These are phyloP conservation scores for Nothoprocta perdicaria DNA, from an alignment of 2,113 vertebrate species.

Conservation along the genomic window DNA sequence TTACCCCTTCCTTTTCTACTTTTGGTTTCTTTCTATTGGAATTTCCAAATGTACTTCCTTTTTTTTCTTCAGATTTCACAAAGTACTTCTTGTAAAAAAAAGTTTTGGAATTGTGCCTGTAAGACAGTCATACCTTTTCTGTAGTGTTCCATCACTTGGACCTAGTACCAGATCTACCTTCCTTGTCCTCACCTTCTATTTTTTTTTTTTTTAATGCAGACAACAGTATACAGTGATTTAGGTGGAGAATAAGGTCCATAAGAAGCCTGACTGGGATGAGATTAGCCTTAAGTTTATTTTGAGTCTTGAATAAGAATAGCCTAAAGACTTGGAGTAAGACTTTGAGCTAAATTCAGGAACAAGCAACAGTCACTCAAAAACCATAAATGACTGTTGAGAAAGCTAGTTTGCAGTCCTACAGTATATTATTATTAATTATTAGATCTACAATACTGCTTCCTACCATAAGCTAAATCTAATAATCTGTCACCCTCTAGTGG, in stretches of 20 bases:
- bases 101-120: neutral
- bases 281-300: too few relatives aligned
- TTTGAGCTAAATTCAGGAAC: neutral
- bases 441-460: neutral
- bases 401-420: neutral
- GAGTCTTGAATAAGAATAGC: neutral
- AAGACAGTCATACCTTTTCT: neutral
- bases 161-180: neutral
- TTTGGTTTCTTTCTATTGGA: neutral
- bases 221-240: neutral
- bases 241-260: neutral
- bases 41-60: neutral
- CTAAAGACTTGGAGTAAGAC: neutral
- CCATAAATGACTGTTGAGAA: neutral
- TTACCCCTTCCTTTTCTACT: neutral
- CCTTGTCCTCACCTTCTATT: neutral
- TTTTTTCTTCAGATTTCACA: neutral
- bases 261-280: neutral
- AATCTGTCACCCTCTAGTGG: conserved; percentile 65
- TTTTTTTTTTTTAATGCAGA: neutral
- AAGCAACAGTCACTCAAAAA: neutral
- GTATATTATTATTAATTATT: too few relatives aligned
- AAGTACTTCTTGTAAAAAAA: neutral
- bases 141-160: neutral
- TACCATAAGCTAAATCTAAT: neutral